phyloP scores from a whole-genome alignment of 2,113 vertebrate genomes.

The Paedocypris sp. region DNA sequence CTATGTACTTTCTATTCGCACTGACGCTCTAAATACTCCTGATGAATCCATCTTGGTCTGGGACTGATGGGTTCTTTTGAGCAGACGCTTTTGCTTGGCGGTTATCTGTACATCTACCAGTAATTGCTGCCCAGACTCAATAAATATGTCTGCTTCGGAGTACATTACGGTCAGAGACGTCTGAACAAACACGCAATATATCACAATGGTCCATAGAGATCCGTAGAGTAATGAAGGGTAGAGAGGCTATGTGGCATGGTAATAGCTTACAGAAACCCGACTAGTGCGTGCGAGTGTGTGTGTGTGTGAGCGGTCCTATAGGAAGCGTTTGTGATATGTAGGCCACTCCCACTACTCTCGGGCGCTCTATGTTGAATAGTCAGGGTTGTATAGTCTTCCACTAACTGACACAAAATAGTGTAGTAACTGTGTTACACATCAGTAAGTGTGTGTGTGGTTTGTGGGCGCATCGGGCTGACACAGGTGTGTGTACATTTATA shows the following conservation, averaged over 20 bases:
- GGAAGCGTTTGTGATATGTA: not conserved
- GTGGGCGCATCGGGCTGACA: not conserved
- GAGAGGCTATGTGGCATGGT: not conserved
- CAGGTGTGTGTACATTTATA: not conserved
- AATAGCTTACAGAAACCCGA: slow-evolving; percentile 7
- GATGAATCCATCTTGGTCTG: slow-evolving; percentile 13
- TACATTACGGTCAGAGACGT: not conserved
- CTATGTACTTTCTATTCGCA: not conserved
- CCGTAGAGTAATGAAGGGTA: slow-evolving; percentile 10
- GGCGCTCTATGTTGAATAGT: slow-evolving; percentile 10
- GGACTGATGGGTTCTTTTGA: not conserved
- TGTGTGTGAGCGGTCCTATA: not conserved
- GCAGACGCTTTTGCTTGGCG: slow-evolving; percentile 3
- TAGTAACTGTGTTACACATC: too few relatives aligned
- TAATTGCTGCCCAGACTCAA: not conserved
- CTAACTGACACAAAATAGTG: not conserved
- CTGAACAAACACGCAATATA: slow-evolving; percentile 15
- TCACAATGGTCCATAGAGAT: slow-evolving; percentile 7
- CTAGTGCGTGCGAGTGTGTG: not conserved
- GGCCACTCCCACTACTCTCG: slow-evolving; percentile 11
- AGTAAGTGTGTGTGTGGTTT: not conserved
- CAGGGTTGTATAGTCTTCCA: slow-evolving; percentile 8
- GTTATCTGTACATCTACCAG: not conserved
- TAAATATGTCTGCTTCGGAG: not conserved
- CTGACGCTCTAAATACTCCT: slow-evolving; percentile 2